Base-by-base conservation (phyloP, 2,797 vertebrate genomes). In the Falco rusticolus region DNA sequence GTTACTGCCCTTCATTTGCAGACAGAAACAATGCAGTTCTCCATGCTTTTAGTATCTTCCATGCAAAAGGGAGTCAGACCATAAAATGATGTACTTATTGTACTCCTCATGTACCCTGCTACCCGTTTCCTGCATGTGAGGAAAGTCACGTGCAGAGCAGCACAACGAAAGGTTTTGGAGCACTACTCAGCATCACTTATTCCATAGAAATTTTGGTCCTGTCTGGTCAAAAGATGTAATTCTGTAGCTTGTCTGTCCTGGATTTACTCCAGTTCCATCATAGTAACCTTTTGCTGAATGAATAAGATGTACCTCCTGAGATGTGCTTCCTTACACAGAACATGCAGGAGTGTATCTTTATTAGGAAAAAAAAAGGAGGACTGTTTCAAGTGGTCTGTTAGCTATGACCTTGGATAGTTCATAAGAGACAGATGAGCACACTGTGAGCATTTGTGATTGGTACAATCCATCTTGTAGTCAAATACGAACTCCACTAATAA, bases 321-420 rank as follows among this genome's bases (percentile, higher is more conserved):
- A 59, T 72, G 50, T 59, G 17, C n/a, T 89, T 93, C 61, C 34
- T 64, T 71, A 39, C 17, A 43, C 10, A 68, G 65, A 81, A 31
- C 25, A 19, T 68, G 70, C 43, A 88, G 61, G 57, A 82, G 7
- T 86, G 19, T 94, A 18, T 84, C 54, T 61, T 93, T 86, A 56
- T 71, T 80, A 10, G 20, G 6, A 1, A 1, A 5, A 8, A 25
- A 39, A 16, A 60, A 50, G 51, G 16, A n/a, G 29, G 53, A 64
- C 34, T 72, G 20, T 86, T 94, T 93, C 77, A 94, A 90, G 24
- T 81, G 80, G 24, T 93, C n/a, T 90, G 39, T 91, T 71, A 94
- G 50, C 71, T 91, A 21, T 69, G 48, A 74, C 61, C 54, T 54
- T 90, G 54, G 92, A 84, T 57, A 76, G 28, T 60, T 87, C 22